These are phyloP conservation scores for Encarsia formosa DNA, from an alignment of 2,888 invertebrate genomes.

Conservation along the genomic window DNA sequence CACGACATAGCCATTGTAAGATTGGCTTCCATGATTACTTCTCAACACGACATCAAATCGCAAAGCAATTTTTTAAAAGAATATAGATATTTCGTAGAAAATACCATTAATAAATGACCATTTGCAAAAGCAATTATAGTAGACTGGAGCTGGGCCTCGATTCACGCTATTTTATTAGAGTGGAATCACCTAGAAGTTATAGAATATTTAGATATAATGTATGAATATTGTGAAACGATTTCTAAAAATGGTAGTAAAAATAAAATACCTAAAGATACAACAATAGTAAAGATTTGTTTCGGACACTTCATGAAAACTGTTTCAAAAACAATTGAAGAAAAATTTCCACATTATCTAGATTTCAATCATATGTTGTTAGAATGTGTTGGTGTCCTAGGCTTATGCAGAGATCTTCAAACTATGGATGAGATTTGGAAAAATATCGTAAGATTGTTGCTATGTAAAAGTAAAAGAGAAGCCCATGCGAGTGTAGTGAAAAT, in stretches of 20 bases:
- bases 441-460: constrained; percentile 4
- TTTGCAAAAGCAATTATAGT: constrained; percentile 15
- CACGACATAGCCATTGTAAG: background rate
- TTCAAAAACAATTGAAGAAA: constrained; percentile 6
- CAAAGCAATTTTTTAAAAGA: constrained; percentile 15
- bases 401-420: constrained; percentile 13
- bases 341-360: constrained; percentile 9
- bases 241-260: background rate
- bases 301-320: constrained; percentile 6
- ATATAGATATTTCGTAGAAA: constrained; percentile 1
- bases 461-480: background rate
- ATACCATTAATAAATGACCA: constrained; percentile 15
- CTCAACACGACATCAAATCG: constrained; percentile 15
- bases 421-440: constrained; percentile 18
- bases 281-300: constrained; percentile 23
- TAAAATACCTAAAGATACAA: constrained; percentile 2
- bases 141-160: constrained; percentile 24
- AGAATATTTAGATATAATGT: constrained; percentile 20
- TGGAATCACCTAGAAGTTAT: constrained; percentile 16
- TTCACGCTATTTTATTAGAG: constrained; percentile 11
- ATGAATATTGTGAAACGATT: no score
- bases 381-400: constrained; percentile 17
- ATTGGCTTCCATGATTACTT: constrained; percentile 10
- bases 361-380: constrained; percentile 22
- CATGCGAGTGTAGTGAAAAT: constrained; percentile 1